Base-by-base conservation (phyloP, 2,797 vertebrate species). In the Anableps anableps region DNA sequence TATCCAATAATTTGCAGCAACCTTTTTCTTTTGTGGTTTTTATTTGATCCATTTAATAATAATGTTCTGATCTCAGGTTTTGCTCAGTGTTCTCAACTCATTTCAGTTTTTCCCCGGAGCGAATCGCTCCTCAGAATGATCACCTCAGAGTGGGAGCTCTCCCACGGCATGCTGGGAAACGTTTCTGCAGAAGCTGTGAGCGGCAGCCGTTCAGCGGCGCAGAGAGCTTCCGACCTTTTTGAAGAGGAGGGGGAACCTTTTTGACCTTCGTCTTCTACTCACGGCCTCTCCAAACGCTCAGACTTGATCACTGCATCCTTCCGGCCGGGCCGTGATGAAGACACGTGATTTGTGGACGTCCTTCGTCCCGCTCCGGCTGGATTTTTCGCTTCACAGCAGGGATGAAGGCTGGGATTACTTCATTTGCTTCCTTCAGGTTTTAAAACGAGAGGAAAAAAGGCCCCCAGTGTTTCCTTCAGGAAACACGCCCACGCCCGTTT, bases 271-370 rank as follows among this genome's bases (percentile, higher is more conserved):
- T 86, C 83, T 73, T 86, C 76, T 72, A 81, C 88, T 85, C 77
- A 74, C 19, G 48, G 60, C 75, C 80, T 38, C 80, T 83, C 73
- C 71, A 1, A 78, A 31, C 5, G 48, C 70, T 74, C 64, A n/a
- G 3, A 31, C 48, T 66, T 45, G 13, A 66, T 74, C n/a, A n/a
- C n/a, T 19, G n/a, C 81, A 75, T 75, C 84, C 77, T 31, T 73
- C n/a, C 87, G 76, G 88, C 75, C 79, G 86, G 83, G n/a, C 83
- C 75, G 41, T 68, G 81, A 86, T 87, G 79, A 83, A 90, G 88
- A 86, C 48, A 38, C 86, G 88, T 83, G 83, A 80, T 79, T 78
- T 0, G 50, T 79, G n/a, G 83, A 80, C 16, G 43, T 50, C 80
- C 43, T 81, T 79, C 83, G 70, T 76, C 68, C 48, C 75, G 58